Evolutionary conservation across 1,140 invertebrate species (phyloP).

Genomic region (Cotesia vestalis): DNA sequence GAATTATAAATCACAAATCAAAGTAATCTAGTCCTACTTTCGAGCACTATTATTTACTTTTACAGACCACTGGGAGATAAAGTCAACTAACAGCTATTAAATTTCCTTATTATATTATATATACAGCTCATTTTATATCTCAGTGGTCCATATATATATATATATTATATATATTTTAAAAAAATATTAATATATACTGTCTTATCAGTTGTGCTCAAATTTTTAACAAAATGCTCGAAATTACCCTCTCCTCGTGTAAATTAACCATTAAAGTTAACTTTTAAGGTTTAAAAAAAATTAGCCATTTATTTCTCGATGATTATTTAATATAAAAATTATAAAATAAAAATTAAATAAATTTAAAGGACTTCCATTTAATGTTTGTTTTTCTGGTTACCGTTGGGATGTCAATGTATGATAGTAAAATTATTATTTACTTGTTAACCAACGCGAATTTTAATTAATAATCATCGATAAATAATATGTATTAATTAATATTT

Average conservation of each 20-base stretch:
- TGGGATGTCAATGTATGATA: not conserved
- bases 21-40: slow-evolving; percentile 62
- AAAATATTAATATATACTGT: slow-evolving; percentile 22
- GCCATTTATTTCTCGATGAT: too few species aligned
- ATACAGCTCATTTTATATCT: slow-evolving; percentile 8
- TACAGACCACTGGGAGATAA: not conserved
- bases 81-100: too few species aligned
- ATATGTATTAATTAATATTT: too few species aligned
- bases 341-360: not conserved
- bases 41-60: slow-evolving; percentile 46
- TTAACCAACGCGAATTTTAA: not conserved
- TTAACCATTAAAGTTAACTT: not conserved
- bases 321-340: not conserved
- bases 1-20: slow-evolving; percentile 60
- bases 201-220: slow-evolving; percentile 40
- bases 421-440: slow-evolving; percentile 20
- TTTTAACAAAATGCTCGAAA: slow-evolving; percentile 25
- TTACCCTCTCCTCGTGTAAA: not conserved
- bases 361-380: slow-evolving; percentile 17
- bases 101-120: too few species aligned
- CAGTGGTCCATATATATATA: not conserved
- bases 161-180: too few species aligned
- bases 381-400: not conserved
- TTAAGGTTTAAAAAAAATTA: not conserved
- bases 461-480: too few species aligned